Conservation (phyloP, 2,113 vertebrate species). For the Tauraco erythrolophus region DNA sequence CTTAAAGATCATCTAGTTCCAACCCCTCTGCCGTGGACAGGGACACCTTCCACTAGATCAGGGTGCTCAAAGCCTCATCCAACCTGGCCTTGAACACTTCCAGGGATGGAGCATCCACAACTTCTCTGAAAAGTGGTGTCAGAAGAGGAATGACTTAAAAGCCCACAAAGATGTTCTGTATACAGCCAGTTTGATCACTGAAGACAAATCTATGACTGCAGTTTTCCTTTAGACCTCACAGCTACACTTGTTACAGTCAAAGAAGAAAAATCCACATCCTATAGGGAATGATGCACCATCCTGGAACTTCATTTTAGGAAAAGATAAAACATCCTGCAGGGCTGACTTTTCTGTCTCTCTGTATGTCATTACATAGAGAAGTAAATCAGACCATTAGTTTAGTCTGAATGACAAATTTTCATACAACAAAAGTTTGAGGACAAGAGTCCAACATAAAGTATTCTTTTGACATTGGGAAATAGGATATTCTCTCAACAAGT, state of each 20-base stretch:
- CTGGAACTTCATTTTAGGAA: neutral
- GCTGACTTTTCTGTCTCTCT: neutral
- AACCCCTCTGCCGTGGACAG: no score
- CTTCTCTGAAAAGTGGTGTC: no score
- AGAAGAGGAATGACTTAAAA: no score
- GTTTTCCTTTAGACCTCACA: neutral
- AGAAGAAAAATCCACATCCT: neutral
- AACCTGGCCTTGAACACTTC: no score
- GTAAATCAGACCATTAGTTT: neutral
- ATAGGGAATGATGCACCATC: neutral
- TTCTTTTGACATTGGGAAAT: neutral
- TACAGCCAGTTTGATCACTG: neutral
- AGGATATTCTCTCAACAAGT: neutral
- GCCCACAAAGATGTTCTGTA: neutral
- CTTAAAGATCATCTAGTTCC: no score
- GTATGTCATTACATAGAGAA: neutral
- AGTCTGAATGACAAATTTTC: neutral
- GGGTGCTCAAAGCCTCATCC: no score
- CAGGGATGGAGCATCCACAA: no score
- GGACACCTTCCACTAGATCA: no score
- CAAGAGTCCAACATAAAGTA: neutral
- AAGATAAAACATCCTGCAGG: neutral
- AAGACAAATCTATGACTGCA: neutral
- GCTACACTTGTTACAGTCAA: neutral
- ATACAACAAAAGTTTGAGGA: neutral